Percentiles rank a stretch among this genome's conserved stretches.
Evolutionary conservation across 2,113 vertebrate species (phyloP).

Genomic region (Cavia aperea): DNA sequence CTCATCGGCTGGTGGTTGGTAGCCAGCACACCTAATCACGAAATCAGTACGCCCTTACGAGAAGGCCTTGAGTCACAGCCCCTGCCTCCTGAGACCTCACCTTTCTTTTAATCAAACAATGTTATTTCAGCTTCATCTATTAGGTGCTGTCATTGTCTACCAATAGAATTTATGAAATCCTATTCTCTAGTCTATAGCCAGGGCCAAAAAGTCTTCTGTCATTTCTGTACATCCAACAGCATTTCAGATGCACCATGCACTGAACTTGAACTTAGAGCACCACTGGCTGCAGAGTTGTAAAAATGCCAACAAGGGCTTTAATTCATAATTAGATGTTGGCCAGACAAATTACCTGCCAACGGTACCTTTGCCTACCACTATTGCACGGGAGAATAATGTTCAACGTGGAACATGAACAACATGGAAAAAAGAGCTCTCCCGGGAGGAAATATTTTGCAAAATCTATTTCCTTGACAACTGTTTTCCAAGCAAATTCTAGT

Average conservation of each 20-base stretch:
- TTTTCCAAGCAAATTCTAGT: conserved; percentile 55
- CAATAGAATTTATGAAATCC: conserved; percentile 43
- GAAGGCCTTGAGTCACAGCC: conserved; percentile 39
- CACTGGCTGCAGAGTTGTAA: conserved; percentile 23
- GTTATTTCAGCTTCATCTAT: conserved; percentile 42
- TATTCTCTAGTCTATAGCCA: not conserved
- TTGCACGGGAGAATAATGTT: not conserved
- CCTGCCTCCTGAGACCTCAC: not conserved
- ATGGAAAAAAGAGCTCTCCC: conserved; percentile 26
- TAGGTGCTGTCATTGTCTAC: not conserved
- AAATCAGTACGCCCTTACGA: conserved; percentile 3
- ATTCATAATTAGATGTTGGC: conserved; percentile 52
- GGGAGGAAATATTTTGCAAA: conserved; percentile 59
- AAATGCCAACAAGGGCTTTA: conserved; percentile 43
- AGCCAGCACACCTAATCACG: not conserved
- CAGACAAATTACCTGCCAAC: conserved; percentile 53
- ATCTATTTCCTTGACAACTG: conserved; percentile 61
- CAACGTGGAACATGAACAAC: not conserved
- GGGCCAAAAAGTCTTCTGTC: conserved; percentile 28
- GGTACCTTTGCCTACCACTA: conserved; percentile 24
- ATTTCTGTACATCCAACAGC: conserved; percentile 26
- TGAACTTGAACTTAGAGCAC: conserved; percentile 40
- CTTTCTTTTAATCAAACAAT: conserved; percentile 39
- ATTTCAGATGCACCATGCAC: conserved; percentile 33
- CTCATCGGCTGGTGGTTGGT: not conserved